phyloP scores from a whole-genome alignment of 2,797 vertebrate species.

The Lophura swinhoii region DNA sequence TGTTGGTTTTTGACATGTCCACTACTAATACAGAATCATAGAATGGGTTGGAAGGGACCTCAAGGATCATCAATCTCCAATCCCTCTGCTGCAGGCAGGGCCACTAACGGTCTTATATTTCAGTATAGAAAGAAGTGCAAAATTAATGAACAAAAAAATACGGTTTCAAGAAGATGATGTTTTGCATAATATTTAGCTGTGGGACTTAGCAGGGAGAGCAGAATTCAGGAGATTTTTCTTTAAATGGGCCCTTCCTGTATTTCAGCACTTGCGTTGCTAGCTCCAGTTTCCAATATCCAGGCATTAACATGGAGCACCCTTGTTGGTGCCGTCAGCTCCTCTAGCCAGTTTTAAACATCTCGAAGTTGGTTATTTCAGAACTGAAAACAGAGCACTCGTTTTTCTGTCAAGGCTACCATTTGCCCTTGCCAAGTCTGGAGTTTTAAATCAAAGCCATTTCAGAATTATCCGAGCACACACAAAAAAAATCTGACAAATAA shows the following conservation, averaged over 20 bases:
- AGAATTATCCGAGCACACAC: constrained; percentile 24
- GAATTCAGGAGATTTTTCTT: background rate
- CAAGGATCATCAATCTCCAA: too few relatives aligned
- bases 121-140: background rate
- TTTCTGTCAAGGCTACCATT: background rate
- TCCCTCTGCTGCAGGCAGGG: too few relatives aligned
- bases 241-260: background rate
- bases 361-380: background rate
- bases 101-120: background rate
- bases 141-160: background rate
- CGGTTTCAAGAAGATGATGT: background rate
- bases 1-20: background rate
- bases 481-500: constrained; percentile 22
- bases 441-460: constrained; percentile 60
- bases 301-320: background rate
- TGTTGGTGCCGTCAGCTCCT: background rate
- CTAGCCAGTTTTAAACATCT: background rate
- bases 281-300: background rate
- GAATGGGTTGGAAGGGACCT: too few relatives aligned
- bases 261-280: accelerated
- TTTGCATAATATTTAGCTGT: background rate
- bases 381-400: background rate
- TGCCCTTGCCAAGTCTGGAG: constrained; percentile 26
- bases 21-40: background rate
- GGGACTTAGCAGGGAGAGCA: background rate